Conservation (phyloP, 2,888 invertebrate species). For the Priocnemis perturbator region DNA sequence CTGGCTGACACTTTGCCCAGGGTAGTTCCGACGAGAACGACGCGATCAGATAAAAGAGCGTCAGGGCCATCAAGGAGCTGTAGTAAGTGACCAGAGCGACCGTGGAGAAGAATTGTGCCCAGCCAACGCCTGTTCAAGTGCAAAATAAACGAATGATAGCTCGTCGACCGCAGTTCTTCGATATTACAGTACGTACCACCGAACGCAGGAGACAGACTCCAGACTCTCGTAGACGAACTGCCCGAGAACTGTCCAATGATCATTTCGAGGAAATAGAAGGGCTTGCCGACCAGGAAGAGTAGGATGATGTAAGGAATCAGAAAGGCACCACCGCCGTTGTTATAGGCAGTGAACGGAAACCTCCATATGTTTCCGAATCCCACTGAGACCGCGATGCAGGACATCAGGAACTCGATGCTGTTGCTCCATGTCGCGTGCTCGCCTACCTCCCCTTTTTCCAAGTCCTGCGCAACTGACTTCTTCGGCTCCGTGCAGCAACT, state of each 20-base stretch:
- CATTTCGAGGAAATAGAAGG: conserved; percentile 91
- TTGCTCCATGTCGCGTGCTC: conserved; percentile 77
- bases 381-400: conserved; percentile 81
- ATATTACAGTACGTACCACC: conserved; percentile 43
- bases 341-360: conserved; percentile 82
- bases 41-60: conserved; percentile 75
- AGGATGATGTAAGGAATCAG: conserved; percentile 82
- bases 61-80: conserved; percentile 76
- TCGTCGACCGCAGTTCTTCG: no score
- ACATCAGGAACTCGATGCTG: conserved; percentile 81
- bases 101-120: conserved; percentile 76
- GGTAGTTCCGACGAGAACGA: conserved; percentile 75
- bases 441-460: conserved; percentile 18
- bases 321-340: conserved; percentile 84
- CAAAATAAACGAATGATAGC: no score
- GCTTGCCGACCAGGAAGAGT: conserved; percentile 83
- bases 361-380: conserved; percentile 84
- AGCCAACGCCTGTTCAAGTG: conserved; percentile 79
- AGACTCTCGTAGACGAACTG: conserved; percentile 86
- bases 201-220: conserved; percentile 81
- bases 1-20: conserved; percentile 74
- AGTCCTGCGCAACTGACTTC: not conserved
- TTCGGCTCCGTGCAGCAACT: conserved; percentile 9
- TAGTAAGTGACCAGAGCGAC: conserved; percentile 76
- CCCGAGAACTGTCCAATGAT: conserved; percentile 90